phyloP scores from a whole-genome alignment of 1,140 invertebrate species.

The Bombus breviceps region DNA sequence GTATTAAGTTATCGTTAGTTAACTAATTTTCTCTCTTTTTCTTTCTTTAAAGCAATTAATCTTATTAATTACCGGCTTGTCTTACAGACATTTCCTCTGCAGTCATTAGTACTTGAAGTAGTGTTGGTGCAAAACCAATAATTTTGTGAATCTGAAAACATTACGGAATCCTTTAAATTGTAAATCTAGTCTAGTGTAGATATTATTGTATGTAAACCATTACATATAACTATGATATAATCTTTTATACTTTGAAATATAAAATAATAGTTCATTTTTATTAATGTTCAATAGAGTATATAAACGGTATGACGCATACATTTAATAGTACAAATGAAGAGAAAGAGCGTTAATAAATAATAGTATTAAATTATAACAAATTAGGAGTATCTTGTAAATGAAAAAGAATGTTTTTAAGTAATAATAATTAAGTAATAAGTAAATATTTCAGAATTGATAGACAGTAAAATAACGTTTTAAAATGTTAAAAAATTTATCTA shows the following conservation, averaged over 20 bases:
- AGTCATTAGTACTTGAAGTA: slow-evolving; percentile 97
- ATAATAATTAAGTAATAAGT: not conserved
- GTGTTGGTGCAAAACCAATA: slow-evolving; percentile 96
- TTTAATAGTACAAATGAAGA: not conserved
- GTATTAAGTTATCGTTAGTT: slow-evolving; percentile 12
- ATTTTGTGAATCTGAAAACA: slow-evolving; percentile 94
- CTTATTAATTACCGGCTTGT: slow-evolving; percentile 89
- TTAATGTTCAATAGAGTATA: not conserved
- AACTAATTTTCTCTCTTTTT: not conserved
- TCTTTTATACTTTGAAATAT: not conserved
- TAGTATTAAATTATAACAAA: no score
- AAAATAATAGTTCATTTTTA: not conserved
- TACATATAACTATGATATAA: not conserved
- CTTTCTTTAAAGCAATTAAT: not conserved
- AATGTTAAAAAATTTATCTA: not conserved
- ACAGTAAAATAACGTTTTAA: not conserved
- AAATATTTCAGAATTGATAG: not conserved
- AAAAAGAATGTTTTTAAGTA: not conserved
- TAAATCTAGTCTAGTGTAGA: not conserved
- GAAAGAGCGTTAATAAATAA: not conserved
- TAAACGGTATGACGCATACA: not conserved
- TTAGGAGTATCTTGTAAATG: no score
- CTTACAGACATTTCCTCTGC: slow-evolving; percentile 94
- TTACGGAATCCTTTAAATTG: not conserved
- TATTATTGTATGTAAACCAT: not conserved